phyloP scores from a whole-genome alignment of 2,797 vertebrate genomes.

The Salmo trutta region DNA sequence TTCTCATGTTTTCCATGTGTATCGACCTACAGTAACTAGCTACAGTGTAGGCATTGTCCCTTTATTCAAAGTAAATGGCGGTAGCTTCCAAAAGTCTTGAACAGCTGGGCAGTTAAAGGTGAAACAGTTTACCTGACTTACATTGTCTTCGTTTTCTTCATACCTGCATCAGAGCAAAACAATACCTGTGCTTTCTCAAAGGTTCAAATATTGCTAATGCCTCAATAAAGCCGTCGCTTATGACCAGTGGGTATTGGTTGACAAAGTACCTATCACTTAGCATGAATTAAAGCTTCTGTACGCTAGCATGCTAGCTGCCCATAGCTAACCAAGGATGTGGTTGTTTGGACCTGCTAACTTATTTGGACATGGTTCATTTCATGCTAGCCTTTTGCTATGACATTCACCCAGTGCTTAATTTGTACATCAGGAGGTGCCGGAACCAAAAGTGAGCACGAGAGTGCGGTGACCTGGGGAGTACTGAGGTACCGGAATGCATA shows the following conservation, averaged over 20 bases:
- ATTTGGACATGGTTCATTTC: conserved; percentile 1
- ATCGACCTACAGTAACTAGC: not conserved
- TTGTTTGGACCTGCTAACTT: not conserved
- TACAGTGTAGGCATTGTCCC: not conserved
- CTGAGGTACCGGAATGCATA: no score
- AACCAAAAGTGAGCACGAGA: no score
- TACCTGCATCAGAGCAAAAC: not conserved
- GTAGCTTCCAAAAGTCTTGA: not conserved
- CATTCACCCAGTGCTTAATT: not conserved
- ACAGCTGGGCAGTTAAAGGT: not conserved
- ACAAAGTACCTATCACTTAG: not conserved
- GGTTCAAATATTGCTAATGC: not conserved
- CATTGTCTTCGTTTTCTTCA: not conserved
- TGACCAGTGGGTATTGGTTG: not conserved
- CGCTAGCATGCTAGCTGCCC: not conserved
- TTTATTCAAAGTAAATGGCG: not conserved
- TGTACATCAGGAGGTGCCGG: no score
- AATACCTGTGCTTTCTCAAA: not conserved
- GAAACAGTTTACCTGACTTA: not conserved
- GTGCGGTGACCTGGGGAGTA: no score
- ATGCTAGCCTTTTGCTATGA: not conserved
- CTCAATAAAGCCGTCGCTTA: not conserved
- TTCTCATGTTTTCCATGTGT: not conserved
- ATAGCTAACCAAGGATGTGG: not conserved
- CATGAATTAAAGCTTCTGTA: not conserved